phyloP scores from a whole-genome alignment of 2,797 vertebrate genomes.

The Syngnathus acus region DNA sequence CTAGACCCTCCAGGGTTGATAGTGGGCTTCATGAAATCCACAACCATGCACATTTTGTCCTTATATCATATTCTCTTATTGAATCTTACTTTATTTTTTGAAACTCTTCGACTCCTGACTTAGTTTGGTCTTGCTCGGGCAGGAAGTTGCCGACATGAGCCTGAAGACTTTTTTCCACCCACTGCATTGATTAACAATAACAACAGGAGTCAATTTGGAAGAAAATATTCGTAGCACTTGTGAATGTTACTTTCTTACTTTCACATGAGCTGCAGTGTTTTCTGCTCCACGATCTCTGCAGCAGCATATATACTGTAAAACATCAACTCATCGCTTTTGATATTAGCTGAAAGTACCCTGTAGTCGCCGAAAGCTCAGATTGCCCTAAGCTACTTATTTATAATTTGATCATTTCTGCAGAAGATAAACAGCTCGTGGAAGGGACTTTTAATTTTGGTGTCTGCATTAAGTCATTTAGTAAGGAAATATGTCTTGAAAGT shows the following conservation, averaged over 20 bases:
- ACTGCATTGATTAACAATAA: constrained; percentile 1
- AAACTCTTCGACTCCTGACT: neutral
- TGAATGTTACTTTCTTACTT: constrained; percentile 18
- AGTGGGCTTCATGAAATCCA: neutral
- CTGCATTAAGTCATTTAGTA: constrained; percentile 10
- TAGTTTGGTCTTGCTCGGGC: neutral
- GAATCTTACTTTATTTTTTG: neutral
- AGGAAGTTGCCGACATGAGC: neutral
- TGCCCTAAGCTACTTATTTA: constrained; percentile 65
- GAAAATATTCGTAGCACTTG: neutral
- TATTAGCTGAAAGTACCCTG: constrained; percentile 49
- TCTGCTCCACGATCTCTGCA: constrained; percentile 25
- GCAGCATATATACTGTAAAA: constrained; percentile 27
- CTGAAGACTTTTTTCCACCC: constrained; percentile 7
- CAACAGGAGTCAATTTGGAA: neutral
- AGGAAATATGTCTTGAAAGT: neutral
- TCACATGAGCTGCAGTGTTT: constrained; percentile 14
- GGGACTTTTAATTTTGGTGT: constrained; percentile 30
- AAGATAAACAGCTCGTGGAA: constrained; percentile 46
- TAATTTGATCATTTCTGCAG: constrained; percentile 11
- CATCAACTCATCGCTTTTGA: neutral
- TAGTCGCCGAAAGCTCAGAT: constrained; percentile 45
- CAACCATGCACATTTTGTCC: neutral
- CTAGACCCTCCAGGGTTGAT: neutral
- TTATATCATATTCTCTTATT: neutral